Evolutionary conservation across 1,140 invertebrate species (phyloP), one percentile per base, ranked within the genome.

Genomic region (Macrotrachela quadricornifera): DNA sequence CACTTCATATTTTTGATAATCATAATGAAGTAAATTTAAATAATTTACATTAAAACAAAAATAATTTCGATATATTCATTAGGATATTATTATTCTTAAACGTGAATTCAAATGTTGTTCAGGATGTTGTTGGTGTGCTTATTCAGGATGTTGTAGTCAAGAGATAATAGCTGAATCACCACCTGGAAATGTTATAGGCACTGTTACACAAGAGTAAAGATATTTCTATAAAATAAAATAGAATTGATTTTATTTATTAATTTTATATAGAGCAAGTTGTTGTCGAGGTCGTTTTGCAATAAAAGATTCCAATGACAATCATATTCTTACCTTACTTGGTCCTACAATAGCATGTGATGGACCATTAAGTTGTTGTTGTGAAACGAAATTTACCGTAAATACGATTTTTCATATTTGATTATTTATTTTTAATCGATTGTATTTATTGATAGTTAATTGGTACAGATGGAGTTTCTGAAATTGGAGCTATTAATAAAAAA

Each of bases 71-170:
- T 8, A 37, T 51, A 15, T 49, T 54, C 48, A 53, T 37, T 50
- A 66, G 64, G 64, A 65, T 54, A 60, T 67, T 30, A 59, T 66
- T 0, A 44, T 58, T 15, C 49, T 63, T 1, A 54, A n/a, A 8
- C 49, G 65, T 36, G 59, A 64, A 39, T 66, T 66, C 50, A 66
- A 66, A 53, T 62, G 60, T 52, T 62, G 60, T 54, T 59, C 50
- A 4, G 50, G 50, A 36, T 51, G 41, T 18, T 37, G 41, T 39
- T 51, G 50, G 50, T 51, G 14, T 51, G 62, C 63, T 2, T 48
- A 30, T 30, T 53, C 41, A n/a, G 57, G 59, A 37, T 55, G 54
- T 30, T 58, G 59, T 54, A 59, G 59, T 10, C 58, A 60, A 45
- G 57, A 58, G 44, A 52, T 65, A 8, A 47, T 38, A 0, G 50